These are phyloP conservation scores for Gymnothorax reevesii DNA, from an alignment of 2,797 vertebrate genomes.

Conservation along the genomic window DNA sequence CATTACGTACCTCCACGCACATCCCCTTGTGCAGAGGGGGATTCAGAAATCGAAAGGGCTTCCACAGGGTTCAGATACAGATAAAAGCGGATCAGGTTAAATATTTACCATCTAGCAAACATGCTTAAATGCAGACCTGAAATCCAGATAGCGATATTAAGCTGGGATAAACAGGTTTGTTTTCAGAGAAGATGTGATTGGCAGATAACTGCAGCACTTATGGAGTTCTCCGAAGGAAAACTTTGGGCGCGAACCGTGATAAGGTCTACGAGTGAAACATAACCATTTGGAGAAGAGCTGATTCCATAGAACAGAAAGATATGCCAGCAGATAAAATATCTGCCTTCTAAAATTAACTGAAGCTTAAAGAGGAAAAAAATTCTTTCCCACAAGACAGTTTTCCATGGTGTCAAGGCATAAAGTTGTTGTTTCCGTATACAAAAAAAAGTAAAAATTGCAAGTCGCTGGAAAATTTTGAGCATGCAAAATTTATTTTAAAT, in stretches of 20 bases:
- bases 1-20: not conserved
- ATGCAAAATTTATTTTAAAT: slow-evolving; percentile 15
- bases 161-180: slow-evolving; percentile 52
- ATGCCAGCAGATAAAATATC: slow-evolving; percentile 40
- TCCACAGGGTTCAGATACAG: slow-evolving; percentile 52
- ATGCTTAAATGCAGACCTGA: slow-evolving; percentile 30
- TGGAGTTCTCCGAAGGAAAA: slow-evolving; percentile 44
- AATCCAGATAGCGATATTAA: slow-evolving; percentile 33
- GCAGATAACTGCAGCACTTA: slow-evolving; percentile 31
- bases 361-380: slow-evolving; percentile 39
- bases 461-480: slow-evolving; percentile 17
- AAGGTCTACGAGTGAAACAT: slow-evolving; percentile 38
- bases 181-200: slow-evolving; percentile 51
- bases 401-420: slow-evolving; percentile 48
- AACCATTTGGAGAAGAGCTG: slow-evolving; percentile 33
- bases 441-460: slow-evolving; percentile 27
- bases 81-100: slow-evolving; percentile 64
- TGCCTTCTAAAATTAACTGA: slow-evolving; percentile 45
- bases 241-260: slow-evolving; percentile 36
- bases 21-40: not conserved
- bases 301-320: slow-evolving; percentile 49
- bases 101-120: slow-evolving; percentile 52
- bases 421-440: slow-evolving; percentile 41
- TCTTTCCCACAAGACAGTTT: slow-evolving; percentile 44
- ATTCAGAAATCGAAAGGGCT: slow-evolving; percentile 4